A percentile compares a stretch with the other conserved stretches of the same genome.
Conservation (phyloP, 1,140 invertebrate genomes). For the Lepidurus arcticus region DNA sequence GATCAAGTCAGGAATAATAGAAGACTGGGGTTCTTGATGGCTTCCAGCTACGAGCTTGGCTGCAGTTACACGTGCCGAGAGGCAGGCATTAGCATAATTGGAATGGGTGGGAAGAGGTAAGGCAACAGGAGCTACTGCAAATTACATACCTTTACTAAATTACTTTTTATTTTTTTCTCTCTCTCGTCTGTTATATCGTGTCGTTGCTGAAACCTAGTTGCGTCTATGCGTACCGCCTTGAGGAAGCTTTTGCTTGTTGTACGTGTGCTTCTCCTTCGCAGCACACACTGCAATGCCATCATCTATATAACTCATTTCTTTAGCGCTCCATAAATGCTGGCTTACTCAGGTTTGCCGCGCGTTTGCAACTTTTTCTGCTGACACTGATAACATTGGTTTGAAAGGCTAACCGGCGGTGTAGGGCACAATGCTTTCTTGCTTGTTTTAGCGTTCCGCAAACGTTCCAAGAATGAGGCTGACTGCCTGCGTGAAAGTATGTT, state of each 20-base stretch:
- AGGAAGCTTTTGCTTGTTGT: neutral
- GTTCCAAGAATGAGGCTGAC: neutral
- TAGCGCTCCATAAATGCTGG: neutral
- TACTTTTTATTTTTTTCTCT: constrained; percentile 10
- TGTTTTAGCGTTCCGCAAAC: neutral
- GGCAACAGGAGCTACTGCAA: constrained; percentile 18
- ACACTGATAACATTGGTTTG: neutral
- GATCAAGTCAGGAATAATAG: constrained; percentile 22
- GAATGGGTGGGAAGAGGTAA: constrained; percentile 21
- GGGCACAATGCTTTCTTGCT: neutral
- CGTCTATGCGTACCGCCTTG: neutral
- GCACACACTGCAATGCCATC: neutral
- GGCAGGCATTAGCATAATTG: constrained; percentile 19
- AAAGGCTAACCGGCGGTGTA: neutral
- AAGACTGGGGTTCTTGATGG: constrained; percentile 8
- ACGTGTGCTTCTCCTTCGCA: neutral
- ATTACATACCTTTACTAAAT: constrained; percentile 22
- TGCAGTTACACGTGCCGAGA: constrained; percentile 20
- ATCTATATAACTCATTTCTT: neutral
- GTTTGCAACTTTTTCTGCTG: neutral
- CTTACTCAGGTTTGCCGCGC: neutral
- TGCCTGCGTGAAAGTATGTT: neutral
- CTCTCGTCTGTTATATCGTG: neutral
- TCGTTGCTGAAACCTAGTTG: neutral
- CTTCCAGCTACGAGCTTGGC: constrained; percentile 20